A percentile compares a stretch with the other conserved stretches of the same genome.
phyloP scores from a whole-genome alignment of 2,797 vertebrate genomes.

The Chrysolophus pictus region DNA sequence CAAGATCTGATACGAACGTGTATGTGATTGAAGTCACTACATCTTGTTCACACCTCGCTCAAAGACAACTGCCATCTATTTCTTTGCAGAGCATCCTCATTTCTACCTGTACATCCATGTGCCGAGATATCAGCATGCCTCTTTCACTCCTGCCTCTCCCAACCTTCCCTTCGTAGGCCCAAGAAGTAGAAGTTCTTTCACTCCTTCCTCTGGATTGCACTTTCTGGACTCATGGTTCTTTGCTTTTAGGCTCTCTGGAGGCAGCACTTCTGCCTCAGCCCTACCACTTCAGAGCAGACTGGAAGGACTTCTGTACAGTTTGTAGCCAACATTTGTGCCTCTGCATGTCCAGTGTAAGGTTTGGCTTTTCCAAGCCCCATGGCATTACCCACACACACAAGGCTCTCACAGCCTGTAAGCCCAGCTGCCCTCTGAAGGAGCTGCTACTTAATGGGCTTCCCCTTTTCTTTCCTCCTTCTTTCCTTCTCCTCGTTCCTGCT shows the following conservation, averaged over 20 bases:
- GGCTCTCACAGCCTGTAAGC: accelerated
- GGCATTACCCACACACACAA: accelerated
- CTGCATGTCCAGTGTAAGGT: neutral
- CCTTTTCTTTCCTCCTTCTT: neutral
- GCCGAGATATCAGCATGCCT: accelerated
- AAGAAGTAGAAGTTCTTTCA: neutral
- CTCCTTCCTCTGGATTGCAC: neutral
- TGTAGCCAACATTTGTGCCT: neutral
- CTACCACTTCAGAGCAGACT: neutral
- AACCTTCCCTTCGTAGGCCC: neutral
- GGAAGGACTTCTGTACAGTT: neutral
- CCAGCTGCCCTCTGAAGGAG: neutral
- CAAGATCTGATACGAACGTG: neutral
- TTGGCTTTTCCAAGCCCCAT: neutral
- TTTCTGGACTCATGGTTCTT: neutral
- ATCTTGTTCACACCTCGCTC: neutral
- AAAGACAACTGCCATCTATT: neutral
- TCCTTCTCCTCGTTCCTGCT: neutral
- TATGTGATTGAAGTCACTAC: neutral
- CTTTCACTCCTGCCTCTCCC: neutral
- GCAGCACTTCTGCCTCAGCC: neutral
- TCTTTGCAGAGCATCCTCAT: neutral
- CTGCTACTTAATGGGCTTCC: neutral
- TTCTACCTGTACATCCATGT: neutral
- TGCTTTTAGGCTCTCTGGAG: neutral